Base-by-base conservation (phyloP, 2,113 vertebrate genomes). In the Heterochromis multidens region DNA sequence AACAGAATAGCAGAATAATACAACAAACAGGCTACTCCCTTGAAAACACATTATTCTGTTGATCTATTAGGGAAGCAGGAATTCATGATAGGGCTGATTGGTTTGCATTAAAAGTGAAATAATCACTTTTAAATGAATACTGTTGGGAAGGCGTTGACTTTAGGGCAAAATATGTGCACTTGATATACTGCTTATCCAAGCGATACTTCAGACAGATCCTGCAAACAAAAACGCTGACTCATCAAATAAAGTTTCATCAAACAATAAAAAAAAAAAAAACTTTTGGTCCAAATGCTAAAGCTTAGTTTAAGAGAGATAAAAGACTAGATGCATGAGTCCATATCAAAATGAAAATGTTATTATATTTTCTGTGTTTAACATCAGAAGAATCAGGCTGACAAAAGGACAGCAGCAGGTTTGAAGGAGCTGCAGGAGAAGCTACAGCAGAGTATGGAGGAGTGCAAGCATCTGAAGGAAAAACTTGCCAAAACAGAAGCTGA, bases 401-500 rank as follows among this genome's bases (percentile, higher is more conserved):
- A 93, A 59, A 95, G 91, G 83, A 93, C 91, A 10, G 95, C 74
- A 76, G 91, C 94, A 14, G 95, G 93, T 57, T 40, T 98, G 60
- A 97, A 96, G 82, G 95, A 95, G 23, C 95, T 98, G 60, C 96
- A 95, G 80, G 89, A 90, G 87, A 95, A 95, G 57, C 95, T 97
- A 6, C 95, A 97, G 78, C 59, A 88, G 56, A 96, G 93, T 60
- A 27, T 88, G 61, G 89, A 96, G 4, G 98, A 98, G 91, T 97
- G 95, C 57, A 93, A 95, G 23, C 59, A 43, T 33, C 93, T 99
- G 86, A 95, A 93, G 88, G 96, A 95, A 60, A 97, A 96, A 76
- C 95, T 99, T 9, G 88, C 96, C 74, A 97, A 97, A 86, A 96
- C 95, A 0, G 98, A 99, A 93, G 96, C 85, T 3, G 97, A 99